Conservation (phyloP, 2,797 vertebrate genomes). For the Pipistrellus pygmaeus region DNA sequence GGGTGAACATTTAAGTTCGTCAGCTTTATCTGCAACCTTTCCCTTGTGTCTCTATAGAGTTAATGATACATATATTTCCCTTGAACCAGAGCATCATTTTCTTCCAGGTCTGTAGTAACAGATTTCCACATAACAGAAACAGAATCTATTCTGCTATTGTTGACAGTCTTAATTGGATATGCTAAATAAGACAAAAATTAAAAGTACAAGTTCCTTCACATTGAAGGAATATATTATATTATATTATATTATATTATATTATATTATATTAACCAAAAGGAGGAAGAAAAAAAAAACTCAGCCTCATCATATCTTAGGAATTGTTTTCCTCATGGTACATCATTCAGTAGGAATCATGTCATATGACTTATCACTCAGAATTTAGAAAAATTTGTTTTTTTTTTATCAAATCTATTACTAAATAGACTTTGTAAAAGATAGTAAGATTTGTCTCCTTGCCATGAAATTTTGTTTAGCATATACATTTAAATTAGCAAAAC, state of each 20-base stretch:
- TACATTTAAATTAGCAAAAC: constrained; percentile 19
- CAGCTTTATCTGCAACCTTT: constrained; percentile 46
- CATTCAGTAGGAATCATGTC: constrained; percentile 11
- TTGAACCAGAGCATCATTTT: constrained; percentile 23
- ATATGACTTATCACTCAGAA: neutral
- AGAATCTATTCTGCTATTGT: constrained; percentile 52
- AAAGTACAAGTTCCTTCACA: constrained; percentile 58
- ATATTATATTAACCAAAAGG: neutral
- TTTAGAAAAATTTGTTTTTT: neutral
- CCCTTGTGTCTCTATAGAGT: constrained; percentile 24
- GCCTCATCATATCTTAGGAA: neutral
- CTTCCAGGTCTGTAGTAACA: constrained; percentile 2
- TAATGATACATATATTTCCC: constrained; percentile 45
- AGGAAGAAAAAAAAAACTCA: neutral
- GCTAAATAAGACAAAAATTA: constrained; percentile 40
- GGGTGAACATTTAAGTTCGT: constrained; percentile 13
- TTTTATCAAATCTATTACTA: neutral
- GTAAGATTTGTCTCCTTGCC: neutral
- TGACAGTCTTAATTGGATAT: constrained; percentile 60
- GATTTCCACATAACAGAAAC: constrained; percentile 60
- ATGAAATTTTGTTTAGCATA: neutral
- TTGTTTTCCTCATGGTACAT: neutral
- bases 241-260: no score
- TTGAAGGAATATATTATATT: constrained; percentile 28
- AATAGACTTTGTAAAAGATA: neutral